phyloP scores from a whole-genome alignment of 2,888 invertebrate species.

The Tineola bisselliella region DNA sequence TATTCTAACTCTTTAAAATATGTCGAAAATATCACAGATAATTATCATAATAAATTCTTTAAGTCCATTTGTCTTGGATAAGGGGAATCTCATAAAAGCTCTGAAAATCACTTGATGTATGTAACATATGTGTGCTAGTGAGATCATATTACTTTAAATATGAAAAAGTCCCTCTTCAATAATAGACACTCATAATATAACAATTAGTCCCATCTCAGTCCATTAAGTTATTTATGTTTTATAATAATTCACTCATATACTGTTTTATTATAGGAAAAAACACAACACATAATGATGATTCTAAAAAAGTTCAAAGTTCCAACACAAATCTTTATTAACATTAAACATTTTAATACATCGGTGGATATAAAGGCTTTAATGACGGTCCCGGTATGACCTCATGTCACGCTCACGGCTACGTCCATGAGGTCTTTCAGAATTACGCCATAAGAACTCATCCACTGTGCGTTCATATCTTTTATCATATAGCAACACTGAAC shows the following conservation, averaged over 20 bases:
- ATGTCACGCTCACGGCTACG: conserved; percentile 66
- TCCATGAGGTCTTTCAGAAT: conserved; percentile 73
- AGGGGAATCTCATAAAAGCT: not conserved
- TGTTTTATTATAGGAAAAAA: conserved; percentile 25
- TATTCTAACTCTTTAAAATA: not conserved
- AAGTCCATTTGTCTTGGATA: not conserved
- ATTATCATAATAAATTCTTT: not conserved
- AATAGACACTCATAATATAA: conserved; percentile 15
- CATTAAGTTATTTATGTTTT: conserved; percentile 16
- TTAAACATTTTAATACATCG: conserved; percentile 40
- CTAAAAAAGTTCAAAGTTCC: conserved; percentile 63
- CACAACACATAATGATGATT: conserved; percentile 49
- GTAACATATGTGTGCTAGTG: not conserved
- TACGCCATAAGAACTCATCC: conserved; percentile 86
- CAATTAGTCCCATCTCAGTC: conserved; percentile 18
- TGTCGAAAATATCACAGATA: not conserved
- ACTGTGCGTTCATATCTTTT: conserved; percentile 88
- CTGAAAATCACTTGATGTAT: not conserved
- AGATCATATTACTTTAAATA: not conserved
- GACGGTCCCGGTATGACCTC: conserved; percentile 70
- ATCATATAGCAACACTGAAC: conserved; percentile 71
- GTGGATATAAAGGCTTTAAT: conserved; percentile 46
- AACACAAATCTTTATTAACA: conserved; percentile 35
- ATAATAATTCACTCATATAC: not conserved
- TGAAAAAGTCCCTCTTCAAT: conserved; percentile 18